phyloP scores from a whole-genome alignment of 2,797 vertebrate genomes.

The Spinibarbus caldwelli region DNA sequence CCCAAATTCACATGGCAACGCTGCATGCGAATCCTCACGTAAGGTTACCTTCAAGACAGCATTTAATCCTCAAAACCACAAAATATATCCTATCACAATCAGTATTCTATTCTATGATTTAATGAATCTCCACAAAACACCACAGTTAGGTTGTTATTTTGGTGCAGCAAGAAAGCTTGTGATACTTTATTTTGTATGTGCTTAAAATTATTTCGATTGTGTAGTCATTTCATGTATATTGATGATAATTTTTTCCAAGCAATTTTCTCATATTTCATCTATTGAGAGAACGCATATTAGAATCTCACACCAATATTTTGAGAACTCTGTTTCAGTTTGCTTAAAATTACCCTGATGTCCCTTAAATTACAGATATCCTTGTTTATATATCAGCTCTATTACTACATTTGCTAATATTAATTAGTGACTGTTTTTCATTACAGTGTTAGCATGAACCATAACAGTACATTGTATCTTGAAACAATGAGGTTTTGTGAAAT shows the following conservation, averaged over 20 bases:
- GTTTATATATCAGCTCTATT: not conserved
- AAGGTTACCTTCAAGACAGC: slow-evolving; percentile 15
- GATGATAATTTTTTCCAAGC: too few relatives aligned
- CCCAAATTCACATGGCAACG: slow-evolving; percentile 43
- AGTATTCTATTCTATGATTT: not conserved
- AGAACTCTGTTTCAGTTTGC: not conserved
- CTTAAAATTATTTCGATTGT: not conserved
- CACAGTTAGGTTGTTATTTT: not conserved
- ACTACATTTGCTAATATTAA: not conserved
- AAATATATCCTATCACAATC: not conserved
- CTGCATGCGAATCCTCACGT: slow-evolving; percentile 29
- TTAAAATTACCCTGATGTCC: not conserved
- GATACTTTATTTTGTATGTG: not conserved
- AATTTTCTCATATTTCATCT: not conserved
- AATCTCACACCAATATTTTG: not conserved
- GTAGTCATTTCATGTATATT: not conserved
- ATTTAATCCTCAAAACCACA: not conserved
- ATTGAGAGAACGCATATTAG: not conserved
- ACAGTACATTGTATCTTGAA: not conserved
- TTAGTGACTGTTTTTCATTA: not conserved
- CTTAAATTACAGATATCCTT: not conserved
- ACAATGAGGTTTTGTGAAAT: slow-evolving; percentile 15
- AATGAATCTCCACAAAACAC: not conserved
- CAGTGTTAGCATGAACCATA: not conserved
- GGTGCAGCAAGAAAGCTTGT: not conserved